Percentiles rank a stretch among this genome's conserved stretches.
Evolutionary conservation across 1,140 invertebrate species (phyloP).

Genomic region (Babylonia areolata): DNA sequence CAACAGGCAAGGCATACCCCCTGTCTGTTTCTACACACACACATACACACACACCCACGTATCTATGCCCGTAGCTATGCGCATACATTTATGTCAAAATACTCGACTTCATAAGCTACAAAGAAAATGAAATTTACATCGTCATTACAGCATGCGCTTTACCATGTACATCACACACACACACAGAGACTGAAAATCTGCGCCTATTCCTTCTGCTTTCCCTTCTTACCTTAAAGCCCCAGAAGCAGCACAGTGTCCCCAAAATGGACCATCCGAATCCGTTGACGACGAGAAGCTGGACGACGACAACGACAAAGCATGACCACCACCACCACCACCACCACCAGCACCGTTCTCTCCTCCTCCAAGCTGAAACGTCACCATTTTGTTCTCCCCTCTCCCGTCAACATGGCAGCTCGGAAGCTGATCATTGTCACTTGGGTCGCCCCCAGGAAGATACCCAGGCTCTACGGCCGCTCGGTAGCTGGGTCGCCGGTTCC

Average conservation of each 20-base stretch:
- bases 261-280: not conserved
- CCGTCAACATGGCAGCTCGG: not conserved
- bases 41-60: too few relatives aligned
- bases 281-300: conserved; percentile 17
- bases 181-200: not conserved
- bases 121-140: too few relatives aligned
- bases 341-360: not conserved
- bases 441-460: not conserved
- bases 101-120: too few relatives aligned
- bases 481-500: conserved; percentile 31
- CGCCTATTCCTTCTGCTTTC: not conserved
- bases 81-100: too few relatives aligned
- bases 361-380: conserved; percentile 32
- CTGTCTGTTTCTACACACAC: too few relatives aligned
- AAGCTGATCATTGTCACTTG: not conserved
- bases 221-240: not conserved
- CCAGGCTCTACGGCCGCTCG: conserved; percentile 26
- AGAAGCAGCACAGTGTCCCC: not conserved
- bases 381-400: conserved; percentile 26
- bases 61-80: too few relatives aligned
- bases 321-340: not conserved
- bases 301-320: not conserved
- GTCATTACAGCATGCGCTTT: too few relatives aligned
- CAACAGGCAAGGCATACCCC: too few relatives aligned
- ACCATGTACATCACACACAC: too few relatives aligned